phyloP scores from a whole-genome alignment of 2,888 invertebrate species.

The Drosophila kanekoi region DNA sequence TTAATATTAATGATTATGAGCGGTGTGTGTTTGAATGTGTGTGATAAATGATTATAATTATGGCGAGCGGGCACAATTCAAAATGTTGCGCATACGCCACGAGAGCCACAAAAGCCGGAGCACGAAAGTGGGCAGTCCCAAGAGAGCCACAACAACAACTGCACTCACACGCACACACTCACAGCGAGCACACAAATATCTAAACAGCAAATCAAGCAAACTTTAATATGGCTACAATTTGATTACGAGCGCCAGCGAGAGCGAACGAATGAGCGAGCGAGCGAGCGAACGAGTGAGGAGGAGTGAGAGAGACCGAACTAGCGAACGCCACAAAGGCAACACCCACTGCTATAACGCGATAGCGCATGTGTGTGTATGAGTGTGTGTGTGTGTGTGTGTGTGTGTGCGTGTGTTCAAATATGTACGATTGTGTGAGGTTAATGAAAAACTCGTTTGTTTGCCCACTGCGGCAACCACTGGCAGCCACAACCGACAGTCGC shows the following conservation, averaged over 20 bases:
- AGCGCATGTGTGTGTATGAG: slow-evolving; percentile 24
- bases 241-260: slow-evolving; percentile 53
- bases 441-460: slow-evolving; percentile 73
- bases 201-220: slow-evolving; percentile 79
- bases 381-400: slow-evolving; percentile 4
- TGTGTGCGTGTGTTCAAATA: slow-evolving; percentile 5
- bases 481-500: slow-evolving; percentile 60
- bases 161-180: slow-evolving; percentile 25
- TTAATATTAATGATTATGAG: slow-evolving; percentile 45
- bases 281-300: slow-evolving; percentile 1
- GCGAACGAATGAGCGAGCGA: slow-evolving; percentile 30
- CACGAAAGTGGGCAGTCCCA: slow-evolving; percentile 80
- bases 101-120: slow-evolving; percentile 41
- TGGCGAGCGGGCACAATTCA: slow-evolving; percentile 39
- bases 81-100: slow-evolving; percentile 72
- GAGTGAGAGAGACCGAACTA: slow-evolving; percentile 17
- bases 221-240: slow-evolving; percentile 78
- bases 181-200: slow-evolving; percentile 48
- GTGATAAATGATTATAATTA: slow-evolving; percentile 61
- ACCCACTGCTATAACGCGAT: slow-evolving; percentile 67
- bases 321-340: slow-evolving; percentile 61
- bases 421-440: slow-evolving; percentile 22
- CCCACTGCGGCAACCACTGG: slow-evolving; percentile 59
- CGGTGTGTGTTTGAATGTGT: slow-evolving; percentile 1
- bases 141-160: slow-evolving; percentile 44